Evolutionary conservation across 37 sponge, comb jelly and placozoan genomes (phyloP).

Genomic region (Eunapius fragilis): DNA sequence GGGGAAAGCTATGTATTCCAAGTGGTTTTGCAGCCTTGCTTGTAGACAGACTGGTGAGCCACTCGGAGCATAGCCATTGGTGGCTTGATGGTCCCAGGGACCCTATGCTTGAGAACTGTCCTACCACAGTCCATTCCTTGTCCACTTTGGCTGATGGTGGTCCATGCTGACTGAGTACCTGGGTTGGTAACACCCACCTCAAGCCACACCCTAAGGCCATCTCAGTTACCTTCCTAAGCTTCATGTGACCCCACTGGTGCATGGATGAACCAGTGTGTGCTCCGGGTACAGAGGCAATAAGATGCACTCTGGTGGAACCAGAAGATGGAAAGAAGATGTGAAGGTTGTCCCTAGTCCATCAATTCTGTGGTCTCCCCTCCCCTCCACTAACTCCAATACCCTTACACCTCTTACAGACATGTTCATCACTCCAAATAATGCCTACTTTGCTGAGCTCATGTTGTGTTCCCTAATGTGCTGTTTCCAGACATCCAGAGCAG

Average conservation of each 20-base stretch:
- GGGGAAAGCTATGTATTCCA: constrained; percentile 10
- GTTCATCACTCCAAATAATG: background rate
- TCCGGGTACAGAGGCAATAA: constrained; percentile 92
- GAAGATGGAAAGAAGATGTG: background rate
- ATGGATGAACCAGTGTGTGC: constrained; percentile 64
- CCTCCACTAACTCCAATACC: background rate
- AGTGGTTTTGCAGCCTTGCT: background rate
- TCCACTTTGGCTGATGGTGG: background rate
- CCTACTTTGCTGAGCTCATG: constrained; percentile 54
- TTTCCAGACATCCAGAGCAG: constrained; percentile 70
- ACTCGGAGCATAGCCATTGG: constrained; percentile 82
- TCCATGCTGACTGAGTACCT: constrained; percentile 55
- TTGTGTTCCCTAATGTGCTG: constrained; percentile 57
- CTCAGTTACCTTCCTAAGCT: constrained; percentile 56
- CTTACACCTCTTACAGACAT: too few species aligned
- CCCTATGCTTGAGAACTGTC: constrained; percentile 93
- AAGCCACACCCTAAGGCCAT: background rate
- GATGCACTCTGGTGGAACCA: constrained; percentile 39
- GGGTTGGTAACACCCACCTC: too few species aligned
- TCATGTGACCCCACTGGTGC: constrained; percentile 89
- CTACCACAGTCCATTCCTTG: constrained; percentile 83
- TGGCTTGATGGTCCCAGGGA: constrained; percentile 73
- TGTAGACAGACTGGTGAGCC: constrained; percentile 57
- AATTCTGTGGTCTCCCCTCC: too few species aligned
- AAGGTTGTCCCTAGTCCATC: background rate